phyloP scores from a whole-genome alignment of 2,888 invertebrate species.

The Apotomis turbidana region DNA sequence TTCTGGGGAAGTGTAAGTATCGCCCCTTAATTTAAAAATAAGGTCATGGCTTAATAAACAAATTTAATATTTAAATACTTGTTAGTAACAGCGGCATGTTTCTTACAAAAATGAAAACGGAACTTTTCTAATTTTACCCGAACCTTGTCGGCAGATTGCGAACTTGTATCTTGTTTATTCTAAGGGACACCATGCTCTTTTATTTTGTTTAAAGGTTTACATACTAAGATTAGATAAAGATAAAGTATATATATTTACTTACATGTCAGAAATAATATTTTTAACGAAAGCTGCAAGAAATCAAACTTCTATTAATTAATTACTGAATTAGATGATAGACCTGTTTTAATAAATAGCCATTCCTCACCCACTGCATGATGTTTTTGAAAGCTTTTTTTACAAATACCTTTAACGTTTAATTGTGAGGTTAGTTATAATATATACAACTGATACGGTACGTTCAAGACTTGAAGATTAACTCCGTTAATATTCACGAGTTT shows the following conservation, averaged over 20 bases:
- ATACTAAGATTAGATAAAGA: neutral
- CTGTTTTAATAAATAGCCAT: too few species aligned
- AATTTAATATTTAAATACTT: slow-evolving; percentile 67
- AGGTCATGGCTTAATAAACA: slow-evolving; percentile 56
- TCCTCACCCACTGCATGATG: too few species aligned
- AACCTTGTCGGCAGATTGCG: slow-evolving; percentile 34
- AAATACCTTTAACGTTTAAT: too few species aligned
- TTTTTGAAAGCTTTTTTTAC: too few species aligned
- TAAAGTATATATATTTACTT: too few species aligned
- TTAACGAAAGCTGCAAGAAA: too few species aligned
- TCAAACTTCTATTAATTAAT: too few species aligned
- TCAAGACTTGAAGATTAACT: too few species aligned
- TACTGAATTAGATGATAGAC: too few species aligned
- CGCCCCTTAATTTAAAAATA: slow-evolving; percentile 47
- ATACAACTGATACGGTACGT: too few species aligned
- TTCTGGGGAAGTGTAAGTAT: neutral
- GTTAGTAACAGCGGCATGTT: slow-evolving; percentile 51
- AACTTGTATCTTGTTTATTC: slow-evolving; percentile 16
- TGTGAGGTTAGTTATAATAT: too few species aligned
- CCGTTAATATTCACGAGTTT: neutral
- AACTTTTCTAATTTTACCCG: slow-evolving; percentile 67
- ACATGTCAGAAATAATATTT: too few species aligned
- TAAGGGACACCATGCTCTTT: slow-evolving; percentile 20
- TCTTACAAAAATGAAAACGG: slow-evolving; percentile 50
- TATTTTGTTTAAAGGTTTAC: neutral